Evolutionary conservation across 2,888 invertebrate species (phyloP), one percentile per base, ranked within the genome.

Genomic region (Glaucopsyche alexis): DNA sequence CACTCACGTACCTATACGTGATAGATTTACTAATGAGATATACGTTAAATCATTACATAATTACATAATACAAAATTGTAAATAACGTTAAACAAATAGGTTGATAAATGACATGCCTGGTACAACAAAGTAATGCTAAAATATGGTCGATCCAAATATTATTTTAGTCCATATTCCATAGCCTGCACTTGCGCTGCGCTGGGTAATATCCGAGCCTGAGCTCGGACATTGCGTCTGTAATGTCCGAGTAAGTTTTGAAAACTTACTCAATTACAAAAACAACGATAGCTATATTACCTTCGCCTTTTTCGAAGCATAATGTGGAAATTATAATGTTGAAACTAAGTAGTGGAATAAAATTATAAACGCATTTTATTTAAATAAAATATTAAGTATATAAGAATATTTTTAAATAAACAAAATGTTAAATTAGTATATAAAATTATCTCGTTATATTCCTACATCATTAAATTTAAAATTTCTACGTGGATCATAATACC

Each of bases 401-500:
- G 52, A 52, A 52, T 8, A 52, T 52, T n/a, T n/a, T n/a, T n/a
- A n/a, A n/a, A 52, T n/a, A n/a, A 2, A 29, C 29, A 29, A 29
- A 4, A 29, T 29, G 29, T 29, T 29, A 29, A 29, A 29, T n/a
- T n/a, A n/a, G 4, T 29, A 29, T 29, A 29, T 29, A 29, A 29
- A 29, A 29, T 29, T 29, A 29, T 29, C 4, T 29, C 4, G 29
- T 42, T 42, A 42, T 42, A 50, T n/a, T 50, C 8, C n/a, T 52
- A 16, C 2, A 16, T 52, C 16, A 52, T 52, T 16, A 2, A 52
- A 52, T 52, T 52, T 8, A 4, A 55, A 11, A 19, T 19, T 55
- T 55, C 19, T 55, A 55, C 55, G 16, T 55, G 55, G 19, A 55
- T 55, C 55, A 55, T 55, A 55, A 55, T 55, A 19, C 11, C 19